Percentiles rank a stretch among this genome's conserved stretches.
Conservation (phyloP, 2,888 invertebrate species). For the Anthrax anthrax region DNA sequence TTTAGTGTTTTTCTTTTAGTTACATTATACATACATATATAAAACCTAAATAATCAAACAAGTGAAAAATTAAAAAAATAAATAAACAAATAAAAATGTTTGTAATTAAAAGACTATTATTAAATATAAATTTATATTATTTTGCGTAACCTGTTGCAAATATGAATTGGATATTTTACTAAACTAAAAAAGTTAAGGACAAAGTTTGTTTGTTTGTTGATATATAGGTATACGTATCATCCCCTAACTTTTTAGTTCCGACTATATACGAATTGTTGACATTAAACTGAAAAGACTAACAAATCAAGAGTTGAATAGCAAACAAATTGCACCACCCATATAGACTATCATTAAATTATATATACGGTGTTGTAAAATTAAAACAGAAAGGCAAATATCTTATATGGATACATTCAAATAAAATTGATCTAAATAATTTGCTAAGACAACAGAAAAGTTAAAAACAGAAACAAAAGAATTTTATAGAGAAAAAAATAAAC, state of each 20-base stretch:
- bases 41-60: too few relatives aligned
- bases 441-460: too few relatives aligned
- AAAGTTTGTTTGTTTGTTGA: neutral
- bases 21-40: too few relatives aligned
- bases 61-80: too few relatives aligned
- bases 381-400: too few relatives aligned
- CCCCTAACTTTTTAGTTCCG: neutral
- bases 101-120: too few relatives aligned
- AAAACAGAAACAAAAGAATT: too few relatives aligned
- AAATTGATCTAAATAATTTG: too few relatives aligned
- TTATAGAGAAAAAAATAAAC: too few relatives aligned
- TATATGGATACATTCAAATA: too few relatives aligned
- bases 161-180: neutral
- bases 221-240: neutral
- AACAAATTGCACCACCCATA: slow-evolving; percentile 1
- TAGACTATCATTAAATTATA: slow-evolving; percentile 1
- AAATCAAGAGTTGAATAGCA: slow-evolving; percentile 5
- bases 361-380: neutral
- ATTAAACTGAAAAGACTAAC: slow-evolving; percentile 5
- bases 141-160: slow-evolving; percentile 8
- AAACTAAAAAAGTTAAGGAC: slow-evolving; percentile 4
- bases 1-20: too few relatives aligned
- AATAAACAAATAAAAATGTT: too few relatives aligned
- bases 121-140: neutral
- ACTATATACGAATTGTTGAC: slow-evolving; percentile 3